Percentiles rank a stretch among this genome's conserved stretches.
These are phyloP conservation scores for Poeciliopsis paucimaculata DNA, from an alignment of 2,797 vertebrate genomes.

Conservation along the genomic window DNA sequence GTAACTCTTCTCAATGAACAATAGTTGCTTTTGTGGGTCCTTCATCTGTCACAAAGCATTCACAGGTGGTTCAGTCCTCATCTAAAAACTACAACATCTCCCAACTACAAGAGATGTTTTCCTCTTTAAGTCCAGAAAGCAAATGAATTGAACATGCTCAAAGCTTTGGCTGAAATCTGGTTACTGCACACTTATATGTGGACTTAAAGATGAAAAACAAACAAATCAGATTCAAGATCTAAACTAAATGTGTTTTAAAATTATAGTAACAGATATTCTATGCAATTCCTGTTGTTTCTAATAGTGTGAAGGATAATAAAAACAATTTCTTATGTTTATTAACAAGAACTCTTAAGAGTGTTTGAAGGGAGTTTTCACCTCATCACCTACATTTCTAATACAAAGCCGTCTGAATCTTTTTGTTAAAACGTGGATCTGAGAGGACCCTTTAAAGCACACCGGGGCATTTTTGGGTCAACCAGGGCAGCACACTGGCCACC, in stretches of 20 bases:
- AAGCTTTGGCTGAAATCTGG: not conserved
- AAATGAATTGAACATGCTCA: not conserved
- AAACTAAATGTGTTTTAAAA: not conserved
- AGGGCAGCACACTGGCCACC: constrained; percentile 43
- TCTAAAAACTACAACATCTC: too few relatives aligned
- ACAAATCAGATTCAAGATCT: not conserved
- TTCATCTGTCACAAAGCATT: not conserved
- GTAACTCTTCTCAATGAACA: not conserved
- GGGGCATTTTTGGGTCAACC: constrained; percentile 47
- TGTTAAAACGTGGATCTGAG: constrained; percentile 7
- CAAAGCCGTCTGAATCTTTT: not conserved
- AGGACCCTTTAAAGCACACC: constrained; percentile 31
- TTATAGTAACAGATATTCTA: not conserved
- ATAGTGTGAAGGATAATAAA: not conserved
- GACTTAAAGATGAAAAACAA: not conserved
- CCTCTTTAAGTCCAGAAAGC: not conserved
- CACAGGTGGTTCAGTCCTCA: not conserved
- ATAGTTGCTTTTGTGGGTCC: not conserved
- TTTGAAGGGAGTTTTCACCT: not conserved
- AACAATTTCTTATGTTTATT: not conserved
- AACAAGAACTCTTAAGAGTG: not conserved
- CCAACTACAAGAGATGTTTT: not conserved
- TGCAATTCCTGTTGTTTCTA: not conserved
- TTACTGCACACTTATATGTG: not conserved
- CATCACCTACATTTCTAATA: not conserved